Evolutionary conservation across 2,797 vertebrate species (phyloP).

Genomic region (Halcyon leucocephala): DNA sequence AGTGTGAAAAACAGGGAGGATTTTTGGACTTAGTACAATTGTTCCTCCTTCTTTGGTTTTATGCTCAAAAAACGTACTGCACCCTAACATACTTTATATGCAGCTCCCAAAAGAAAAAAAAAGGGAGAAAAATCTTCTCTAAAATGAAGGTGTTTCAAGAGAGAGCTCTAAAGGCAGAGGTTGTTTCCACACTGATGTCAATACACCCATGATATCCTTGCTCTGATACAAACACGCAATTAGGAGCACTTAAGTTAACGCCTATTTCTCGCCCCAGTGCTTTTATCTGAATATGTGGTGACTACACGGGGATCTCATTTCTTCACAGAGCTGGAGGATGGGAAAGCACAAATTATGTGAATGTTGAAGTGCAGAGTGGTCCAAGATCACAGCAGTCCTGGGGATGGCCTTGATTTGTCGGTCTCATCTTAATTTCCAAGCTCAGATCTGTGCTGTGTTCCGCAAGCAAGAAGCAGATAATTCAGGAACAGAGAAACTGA

Average conservation of each 20-base stretch:
- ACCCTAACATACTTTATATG: background rate
- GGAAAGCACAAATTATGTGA: background rate
- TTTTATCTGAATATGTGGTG: slow-evolving; percentile 33
- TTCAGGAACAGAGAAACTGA: background rate
- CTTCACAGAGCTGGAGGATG: slow-evolving; percentile 41
- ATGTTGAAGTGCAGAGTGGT: background rate
- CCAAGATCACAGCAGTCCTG: background rate
- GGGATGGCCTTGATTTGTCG: background rate
- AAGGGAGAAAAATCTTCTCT: background rate
- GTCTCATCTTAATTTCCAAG: background rate
- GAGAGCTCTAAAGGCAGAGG: slow-evolving; percentile 1
- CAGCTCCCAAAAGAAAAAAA: background rate
- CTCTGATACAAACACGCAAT: slow-evolving; percentile 38
- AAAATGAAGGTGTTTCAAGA: background rate
- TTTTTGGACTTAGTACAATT: background rate
- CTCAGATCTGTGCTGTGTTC: background rate
- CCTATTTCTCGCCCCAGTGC: slow-evolving; percentile 46
- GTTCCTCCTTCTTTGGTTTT: slow-evolving; percentile 41
- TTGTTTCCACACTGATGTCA: background rate
- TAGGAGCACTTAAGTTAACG: slow-evolving; percentile 11
- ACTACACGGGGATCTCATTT: slow-evolving; percentile 20
- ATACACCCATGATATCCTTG: background rate
- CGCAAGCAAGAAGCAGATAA: background rate
- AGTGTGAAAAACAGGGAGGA: background rate
- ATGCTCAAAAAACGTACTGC: background rate